Evolutionary conservation across 2,888 invertebrate species (phyloP).

Genomic region (Omphaloscelis lunosa): DNA sequence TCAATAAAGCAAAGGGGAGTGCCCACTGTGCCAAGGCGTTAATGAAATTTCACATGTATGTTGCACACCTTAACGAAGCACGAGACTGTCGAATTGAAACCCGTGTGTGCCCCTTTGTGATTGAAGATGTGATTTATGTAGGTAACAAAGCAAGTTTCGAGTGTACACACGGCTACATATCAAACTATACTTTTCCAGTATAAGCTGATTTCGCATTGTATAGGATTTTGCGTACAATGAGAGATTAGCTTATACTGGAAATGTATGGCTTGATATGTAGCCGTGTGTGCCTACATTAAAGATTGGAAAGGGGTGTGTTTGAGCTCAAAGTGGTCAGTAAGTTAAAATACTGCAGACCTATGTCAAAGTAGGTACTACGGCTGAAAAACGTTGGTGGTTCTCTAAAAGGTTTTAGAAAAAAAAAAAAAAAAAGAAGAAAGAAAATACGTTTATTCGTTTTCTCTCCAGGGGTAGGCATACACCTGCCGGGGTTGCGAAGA

Average conservation of each 20-base stretch:
- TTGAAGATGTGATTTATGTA: slow-evolving; percentile 27
- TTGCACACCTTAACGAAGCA: slow-evolving; percentile 48
- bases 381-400: background rate
- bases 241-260: too few relatives aligned
- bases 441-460: too few relatives aligned
- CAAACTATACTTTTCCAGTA: too few relatives aligned
- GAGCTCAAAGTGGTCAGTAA: background rate
- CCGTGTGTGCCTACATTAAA: background rate
- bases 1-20: slow-evolving; percentile 28
- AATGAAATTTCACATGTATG: slow-evolving; percentile 44
- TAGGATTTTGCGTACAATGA: too few relatives aligned
- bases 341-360: background rate
- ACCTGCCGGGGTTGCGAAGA: too few relatives aligned
- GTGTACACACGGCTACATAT: too few relatives aligned
- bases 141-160: background rate
- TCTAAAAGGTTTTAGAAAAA: too few relatives aligned
- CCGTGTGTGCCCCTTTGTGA: slow-evolving; percentile 41
- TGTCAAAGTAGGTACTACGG: background rate
- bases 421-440: too few relatives aligned
- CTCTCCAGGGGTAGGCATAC: too few relatives aligned
- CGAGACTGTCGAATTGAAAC: slow-evolving; percentile 19
- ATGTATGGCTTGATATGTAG: too few relatives aligned
- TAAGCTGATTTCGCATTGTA: too few relatives aligned
- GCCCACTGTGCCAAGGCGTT: slow-evolving; percentile 15
- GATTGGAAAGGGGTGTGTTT: background rate